Percentiles rank a stretch among this genome's conserved stretches.
Conservation (phyloP, 2,888 invertebrate species). For the Dolichopus griseipennis region DNA sequence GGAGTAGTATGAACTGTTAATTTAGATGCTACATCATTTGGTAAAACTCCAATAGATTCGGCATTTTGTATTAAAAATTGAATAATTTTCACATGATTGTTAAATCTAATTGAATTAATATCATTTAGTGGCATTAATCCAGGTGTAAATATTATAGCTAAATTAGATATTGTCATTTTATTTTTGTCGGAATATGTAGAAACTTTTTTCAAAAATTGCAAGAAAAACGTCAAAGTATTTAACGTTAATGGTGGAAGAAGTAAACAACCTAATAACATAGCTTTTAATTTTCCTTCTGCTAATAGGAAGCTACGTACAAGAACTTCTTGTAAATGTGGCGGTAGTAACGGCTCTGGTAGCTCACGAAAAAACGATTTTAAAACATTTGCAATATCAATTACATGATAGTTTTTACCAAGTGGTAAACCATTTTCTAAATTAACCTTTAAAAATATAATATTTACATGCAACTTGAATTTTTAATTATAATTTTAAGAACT, state of each 20-base stretch:
- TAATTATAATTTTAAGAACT: slow-evolving; percentile 21
- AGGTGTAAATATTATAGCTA: slow-evolving; percentile 78
- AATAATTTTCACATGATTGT: slow-evolving; percentile 60
- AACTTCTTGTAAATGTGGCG: slow-evolving; percentile 58
- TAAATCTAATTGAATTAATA: slow-evolving; percentile 55
- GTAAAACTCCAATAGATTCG: slow-evolving; percentile 62
- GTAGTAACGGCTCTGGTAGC: slow-evolving; percentile 77
- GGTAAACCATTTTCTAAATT: slow-evolving; percentile 62
- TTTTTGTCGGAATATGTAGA: slow-evolving; percentile 61
- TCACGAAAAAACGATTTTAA: slow-evolving; percentile 78
- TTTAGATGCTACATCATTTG: slow-evolving; percentile 50
- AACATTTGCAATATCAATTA: slow-evolving; percentile 77
- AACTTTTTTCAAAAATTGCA: slow-evolving; percentile 53
- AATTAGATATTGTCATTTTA: slow-evolving; percentile 74
- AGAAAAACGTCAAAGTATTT: slow-evolving; percentile 69
- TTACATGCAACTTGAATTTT: slow-evolving; percentile 22
- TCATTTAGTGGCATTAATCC: slow-evolving; percentile 74
- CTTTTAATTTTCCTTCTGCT: slow-evolving; percentile 47
- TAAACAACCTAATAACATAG: slow-evolving; percentile 58
- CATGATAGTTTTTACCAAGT: slow-evolving; percentile 62
- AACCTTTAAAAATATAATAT: slow-evolving; percentile 44
- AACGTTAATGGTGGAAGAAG: slow-evolving; percentile 69
- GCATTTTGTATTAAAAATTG: slow-evolving; percentile 73
- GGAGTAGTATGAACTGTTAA: slow-evolving; percentile 25
- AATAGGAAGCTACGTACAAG: slow-evolving; percentile 59